Percentiles rank a stretch among this genome's conserved stretches.
Evolutionary conservation across 2,113 vertebrate genomes (phyloP).

Genomic region (Perca fluviatilis): DNA sequence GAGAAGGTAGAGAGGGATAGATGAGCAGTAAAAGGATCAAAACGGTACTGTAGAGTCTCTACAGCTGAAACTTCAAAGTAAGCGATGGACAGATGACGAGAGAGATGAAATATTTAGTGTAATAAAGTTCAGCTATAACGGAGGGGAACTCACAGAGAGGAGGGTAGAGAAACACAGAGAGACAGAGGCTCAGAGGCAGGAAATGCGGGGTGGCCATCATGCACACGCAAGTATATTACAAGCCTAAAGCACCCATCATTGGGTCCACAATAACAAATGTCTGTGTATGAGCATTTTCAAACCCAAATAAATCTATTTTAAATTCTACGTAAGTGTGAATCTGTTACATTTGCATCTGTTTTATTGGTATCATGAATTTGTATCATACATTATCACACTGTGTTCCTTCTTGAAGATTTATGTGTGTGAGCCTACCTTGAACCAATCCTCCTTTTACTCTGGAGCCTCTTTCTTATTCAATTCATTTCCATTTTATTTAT

Average conservation of each 20-base stretch:
- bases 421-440: too few species aligned
- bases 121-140: constrained; percentile 24
- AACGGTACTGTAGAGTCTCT: constrained; percentile 20
- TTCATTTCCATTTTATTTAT: too few species aligned
- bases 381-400: too few species aligned
- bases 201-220: not conserved
- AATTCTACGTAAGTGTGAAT: not conserved
- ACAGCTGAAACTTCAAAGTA: constrained; percentile 1
- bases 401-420: too few species aligned
- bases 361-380: too few species aligned
- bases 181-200: not conserved
- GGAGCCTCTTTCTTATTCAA: too few species aligned
- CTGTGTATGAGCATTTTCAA: not conserved
- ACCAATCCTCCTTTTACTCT: too few species aligned
- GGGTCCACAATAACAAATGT: not conserved
- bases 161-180: not conserved
- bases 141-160: not conserved
- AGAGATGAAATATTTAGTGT: constrained; percentile 53
- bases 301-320: not conserved
- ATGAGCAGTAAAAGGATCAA: not conserved
- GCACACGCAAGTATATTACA: not conserved
- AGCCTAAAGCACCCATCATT: not conserved
- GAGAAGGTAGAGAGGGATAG: constrained; percentile 16
- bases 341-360: too few species aligned
- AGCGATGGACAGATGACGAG: constrained; percentile 9